Conservation (phyloP, 2,797 vertebrate genomes). For the Arrhamphus sclerolepis region DNA sequence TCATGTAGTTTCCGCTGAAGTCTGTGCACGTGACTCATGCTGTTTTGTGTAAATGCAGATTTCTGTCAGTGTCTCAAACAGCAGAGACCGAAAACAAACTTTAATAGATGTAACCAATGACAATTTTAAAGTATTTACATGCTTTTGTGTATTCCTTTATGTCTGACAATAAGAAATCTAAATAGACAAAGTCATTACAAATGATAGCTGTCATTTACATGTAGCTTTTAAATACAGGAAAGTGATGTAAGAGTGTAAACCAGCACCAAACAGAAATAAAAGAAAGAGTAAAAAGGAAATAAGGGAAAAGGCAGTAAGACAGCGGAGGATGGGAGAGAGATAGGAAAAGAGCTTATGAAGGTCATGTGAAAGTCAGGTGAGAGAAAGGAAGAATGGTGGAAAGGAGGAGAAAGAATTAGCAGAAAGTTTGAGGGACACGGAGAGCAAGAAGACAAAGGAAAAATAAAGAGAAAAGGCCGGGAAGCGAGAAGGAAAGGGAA, state of each 20-base stretch:
- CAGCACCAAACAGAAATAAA: slow-evolving; percentile 15
- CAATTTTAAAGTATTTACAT: neutral
- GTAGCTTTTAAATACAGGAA: slow-evolving; percentile 1
- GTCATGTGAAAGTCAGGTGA: slow-evolving; percentile 41
- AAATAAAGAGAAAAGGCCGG: slow-evolving; percentile 28
- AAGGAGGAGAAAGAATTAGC: slow-evolving; percentile 28
- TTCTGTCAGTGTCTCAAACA: neutral
- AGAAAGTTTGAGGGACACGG: slow-evolving; percentile 22
- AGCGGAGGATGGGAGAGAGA: slow-evolving; percentile 41
- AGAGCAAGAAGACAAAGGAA: neutral
- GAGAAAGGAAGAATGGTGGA: slow-evolving; percentile 4
- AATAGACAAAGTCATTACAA: neutral
- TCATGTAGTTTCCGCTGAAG: no score
- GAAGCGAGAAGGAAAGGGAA: slow-evolving; percentile 27
- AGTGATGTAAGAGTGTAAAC: slow-evolving; percentile 6
- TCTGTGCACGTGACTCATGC: no score
- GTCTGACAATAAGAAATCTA: neutral
- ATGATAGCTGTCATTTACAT: slow-evolving; percentile 1
- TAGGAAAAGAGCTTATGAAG: slow-evolving; percentile 57
- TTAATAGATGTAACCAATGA: no score
- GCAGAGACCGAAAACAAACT: neutral
- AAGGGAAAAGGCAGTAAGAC: slow-evolving; percentile 23
- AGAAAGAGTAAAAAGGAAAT: slow-evolving; percentile 12
- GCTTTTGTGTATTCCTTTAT: neutral
- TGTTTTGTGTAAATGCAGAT: no score